Base-by-base conservation (phyloP, 2,797 vertebrate species). In the Hyperoplus immaculatus region DNA sequence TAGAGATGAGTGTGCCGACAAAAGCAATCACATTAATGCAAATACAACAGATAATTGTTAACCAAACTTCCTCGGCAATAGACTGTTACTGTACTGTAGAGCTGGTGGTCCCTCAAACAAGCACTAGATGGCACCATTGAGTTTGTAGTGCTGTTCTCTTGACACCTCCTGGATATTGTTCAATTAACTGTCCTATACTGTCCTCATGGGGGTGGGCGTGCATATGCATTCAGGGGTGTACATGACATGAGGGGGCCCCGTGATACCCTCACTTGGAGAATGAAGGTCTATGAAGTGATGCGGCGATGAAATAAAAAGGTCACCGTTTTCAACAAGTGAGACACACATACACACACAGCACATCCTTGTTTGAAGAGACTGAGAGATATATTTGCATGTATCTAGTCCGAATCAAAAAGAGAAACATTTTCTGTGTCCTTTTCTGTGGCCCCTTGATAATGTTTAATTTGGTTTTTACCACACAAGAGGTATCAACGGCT, bases 51-150 rank as follows among this genome's bases (percentile, higher is more conserved):
- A 95, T 95, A 94, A 94, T 91, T 94, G 90, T 94, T 89, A 94
- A 94, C 91, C 93, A 93, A 95, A 95, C 83, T 92, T 91, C 83
- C 87, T 85, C 74, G 57, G 89, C 85, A 83, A 76, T 77, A 76
- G 86, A 69, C 77, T 75, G 63, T 68, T 46, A 78, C 78, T 87
- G 79, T 74, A 77, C 57, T 73, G 59, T 58, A 4, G 18, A 18
- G 38, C 72, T 21, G 51, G 51, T 2, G 51, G 11, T 62, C 12
- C 61, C 18, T 6, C 0, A 3, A 51, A n/a, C 4, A 50, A 13
- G 45, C 94, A 89, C 94, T 95, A 95, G 95, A 95, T 96, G 95
- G 92, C 95, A 95, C 88, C 93, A 90, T 95, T 95, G 95, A 95
- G 95, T 94, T 89, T 72, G 72, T 47, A 49, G 60, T 38, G 2